Conservation (phyloP, 2,797 vertebrate genomes). For the Borostomias antarcticus region DNA sequence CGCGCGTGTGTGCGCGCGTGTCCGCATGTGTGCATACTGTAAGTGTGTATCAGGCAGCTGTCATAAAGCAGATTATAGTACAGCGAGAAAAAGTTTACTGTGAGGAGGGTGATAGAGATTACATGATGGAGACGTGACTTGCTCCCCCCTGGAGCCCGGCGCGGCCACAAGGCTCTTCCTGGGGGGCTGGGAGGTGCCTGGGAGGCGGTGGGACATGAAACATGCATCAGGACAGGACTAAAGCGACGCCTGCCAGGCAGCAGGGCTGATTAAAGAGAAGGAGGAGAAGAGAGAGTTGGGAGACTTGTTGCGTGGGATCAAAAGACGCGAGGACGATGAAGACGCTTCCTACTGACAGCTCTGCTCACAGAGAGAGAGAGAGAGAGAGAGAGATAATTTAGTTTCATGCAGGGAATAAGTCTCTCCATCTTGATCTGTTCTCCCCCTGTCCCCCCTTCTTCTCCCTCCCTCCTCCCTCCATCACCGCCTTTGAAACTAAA, state of each 20-base stretch:
- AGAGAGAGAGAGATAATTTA: too few relatives aligned
- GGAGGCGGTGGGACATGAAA: constrained; percentile 34
- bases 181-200: neutral
- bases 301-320: constrained; percentile 45
- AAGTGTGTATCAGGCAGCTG: too few relatives aligned
- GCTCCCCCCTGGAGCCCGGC: too few relatives aligned
- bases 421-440: too few relatives aligned
- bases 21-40: too few relatives aligned
- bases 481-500: neutral
- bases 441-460: constrained; percentile 21
- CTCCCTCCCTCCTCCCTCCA: constrained; percentile 20
- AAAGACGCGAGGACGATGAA: constrained; percentile 48
- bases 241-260: constrained; percentile 24
- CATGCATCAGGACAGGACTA: constrained; percentile 34
- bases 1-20: too few relatives aligned
- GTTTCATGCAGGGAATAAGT: constrained; percentile 28
- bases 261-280: constrained; percentile 38
- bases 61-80: too few relatives aligned
- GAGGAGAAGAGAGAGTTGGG: constrained; percentile 28
- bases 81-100: too few relatives aligned
- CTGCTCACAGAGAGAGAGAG: too few relatives aligned
- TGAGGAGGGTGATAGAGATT: too few relatives aligned
- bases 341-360: constrained; percentile 48
- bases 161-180: too few relatives aligned
- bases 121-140: too few relatives aligned